A percentile compares a stretch with the other conserved stretches of the same genome.
These are phyloP conservation scores for Podarcis cretensis DNA, from an alignment of 2,113 vertebrate genomes.

Conservation along the genomic window DNA sequence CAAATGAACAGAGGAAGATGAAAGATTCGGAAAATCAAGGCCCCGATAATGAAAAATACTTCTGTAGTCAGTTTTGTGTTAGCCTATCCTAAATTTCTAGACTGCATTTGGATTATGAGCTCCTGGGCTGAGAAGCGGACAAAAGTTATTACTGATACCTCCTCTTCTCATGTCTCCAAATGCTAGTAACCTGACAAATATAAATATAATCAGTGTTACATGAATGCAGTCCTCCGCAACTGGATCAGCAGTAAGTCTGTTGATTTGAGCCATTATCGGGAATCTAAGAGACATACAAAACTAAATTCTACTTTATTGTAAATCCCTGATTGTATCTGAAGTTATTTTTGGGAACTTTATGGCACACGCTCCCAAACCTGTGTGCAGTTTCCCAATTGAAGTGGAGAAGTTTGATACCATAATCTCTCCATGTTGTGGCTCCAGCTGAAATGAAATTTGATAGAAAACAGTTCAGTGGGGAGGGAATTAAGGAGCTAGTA, in stretches of 20 bases:
- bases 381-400: slow-evolving; percentile 45
- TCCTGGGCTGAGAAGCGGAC: slow-evolving; percentile 22
- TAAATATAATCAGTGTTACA: slow-evolving; percentile 17
- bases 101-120: slow-evolving; percentile 18
- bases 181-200: slow-evolving; percentile 10
- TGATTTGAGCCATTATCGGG: slow-evolving; percentile 18
- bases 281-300: slow-evolving; percentile 14
- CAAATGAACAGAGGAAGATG: background rate
- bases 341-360: slow-evolving; percentile 64
- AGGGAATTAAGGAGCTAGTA: slow-evolving; percentile 44
- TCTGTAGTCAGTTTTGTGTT: background rate
- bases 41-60: background rate
- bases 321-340: slow-evolving; percentile 52
- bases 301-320: slow-evolving; percentile 63
- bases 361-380: slow-evolving; percentile 53
- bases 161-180: slow-evolving; percentile 30
- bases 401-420: slow-evolving; percentile 44
- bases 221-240: background rate
- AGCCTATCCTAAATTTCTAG: slow-evolving; percentile 3
- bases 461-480: slow-evolving; percentile 37
- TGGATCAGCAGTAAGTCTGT: background rate
- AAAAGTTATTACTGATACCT: background rate
- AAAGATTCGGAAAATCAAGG: background rate
- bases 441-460: slow-evolving; percentile 60
- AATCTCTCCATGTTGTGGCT: slow-evolving; percentile 54